These are phyloP conservation scores for Drepana arcuata DNA, from an alignment of 1,140 invertebrate genomes.

Conservation along the genomic window DNA sequence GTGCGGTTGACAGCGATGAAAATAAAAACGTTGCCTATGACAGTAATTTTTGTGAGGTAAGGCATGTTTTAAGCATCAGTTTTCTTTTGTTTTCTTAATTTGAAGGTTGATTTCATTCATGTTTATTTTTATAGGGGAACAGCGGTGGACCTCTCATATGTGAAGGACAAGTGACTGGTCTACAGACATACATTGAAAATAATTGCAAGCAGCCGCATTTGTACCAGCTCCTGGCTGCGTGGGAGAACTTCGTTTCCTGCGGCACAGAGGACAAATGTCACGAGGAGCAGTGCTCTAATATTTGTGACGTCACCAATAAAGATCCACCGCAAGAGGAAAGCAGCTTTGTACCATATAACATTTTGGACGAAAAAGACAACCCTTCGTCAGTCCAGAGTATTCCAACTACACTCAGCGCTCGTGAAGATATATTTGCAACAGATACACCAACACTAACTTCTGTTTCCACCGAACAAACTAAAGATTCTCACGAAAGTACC, in stretches of 20 bases:
- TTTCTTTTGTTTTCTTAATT: background rate
- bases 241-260: constrained; percentile 44
- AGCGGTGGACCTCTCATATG: constrained; percentile 55
- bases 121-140: constrained; percentile 33
- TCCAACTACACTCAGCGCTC: background rate
- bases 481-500: too few relatives aligned
- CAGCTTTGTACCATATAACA: too few relatives aligned
- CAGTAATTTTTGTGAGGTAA: constrained; percentile 39
- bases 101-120: too few relatives aligned
- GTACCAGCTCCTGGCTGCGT: constrained; percentile 36
- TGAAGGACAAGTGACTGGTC: constrained; percentile 29
- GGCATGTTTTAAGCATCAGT: constrained; percentile 1
- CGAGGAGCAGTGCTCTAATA: constrained; percentile 23
- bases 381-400: too few relatives aligned
- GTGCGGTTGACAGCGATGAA: constrained; percentile 30
- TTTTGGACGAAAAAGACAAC: too few relatives aligned
- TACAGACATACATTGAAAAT: constrained; percentile 47
- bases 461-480: too few relatives aligned
- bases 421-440: constrained; percentile 1
- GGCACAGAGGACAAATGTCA: constrained; percentile 34
- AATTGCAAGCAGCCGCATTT: constrained; percentile 44
- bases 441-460: constrained; percentile 1
- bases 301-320: constrained; percentile 35
- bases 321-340: too few relatives aligned
- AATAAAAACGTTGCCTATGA: constrained; percentile 19